phyloP scores from a whole-genome alignment of 2,113 vertebrate species.

The Hydropotes inermis region DNA sequence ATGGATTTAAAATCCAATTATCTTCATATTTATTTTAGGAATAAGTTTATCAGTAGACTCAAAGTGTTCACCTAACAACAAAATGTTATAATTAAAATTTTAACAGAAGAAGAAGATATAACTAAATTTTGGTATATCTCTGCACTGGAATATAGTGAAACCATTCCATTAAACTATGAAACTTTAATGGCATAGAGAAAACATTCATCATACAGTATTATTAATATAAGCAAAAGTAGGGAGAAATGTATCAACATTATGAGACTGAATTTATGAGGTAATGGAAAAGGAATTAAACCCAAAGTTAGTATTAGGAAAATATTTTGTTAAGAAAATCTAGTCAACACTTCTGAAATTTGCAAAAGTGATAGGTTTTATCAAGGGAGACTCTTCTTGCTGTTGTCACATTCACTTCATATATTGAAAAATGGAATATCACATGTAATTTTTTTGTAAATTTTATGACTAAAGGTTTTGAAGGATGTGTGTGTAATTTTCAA shows the following conservation, averaged over 20 bases:
- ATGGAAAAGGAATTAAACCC: not conserved
- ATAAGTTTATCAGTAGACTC: not conserved
- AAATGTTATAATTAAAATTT: not conserved
- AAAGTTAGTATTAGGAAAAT: not conserved
- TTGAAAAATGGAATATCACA: not conserved
- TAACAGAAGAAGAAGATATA: not conserved
- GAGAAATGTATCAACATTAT: not conserved
- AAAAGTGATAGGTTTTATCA: not conserved
- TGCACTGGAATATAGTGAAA: not conserved
- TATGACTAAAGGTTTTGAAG: not conserved
- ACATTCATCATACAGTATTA: not conserved
- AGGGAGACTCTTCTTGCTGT: fast-evolving
- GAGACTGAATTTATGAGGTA: not conserved
- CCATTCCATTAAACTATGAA: not conserved
- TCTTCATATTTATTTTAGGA: not conserved
- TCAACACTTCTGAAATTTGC: not conserved
- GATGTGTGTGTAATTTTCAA: not conserved
- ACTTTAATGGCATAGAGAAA: not conserved
- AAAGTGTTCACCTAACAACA: not conserved
- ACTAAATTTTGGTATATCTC: not conserved
- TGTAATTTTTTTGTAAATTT: not conserved
- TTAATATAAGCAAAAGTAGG: not conserved
- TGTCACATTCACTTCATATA: not conserved
- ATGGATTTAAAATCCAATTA: not conserved
- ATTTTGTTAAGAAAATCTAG: not conserved